Percentiles rank a stretch among this genome's conserved stretches.
Conservation (phyloP, 2,113 vertebrate genomes). For the Scomber scombrus region DNA sequence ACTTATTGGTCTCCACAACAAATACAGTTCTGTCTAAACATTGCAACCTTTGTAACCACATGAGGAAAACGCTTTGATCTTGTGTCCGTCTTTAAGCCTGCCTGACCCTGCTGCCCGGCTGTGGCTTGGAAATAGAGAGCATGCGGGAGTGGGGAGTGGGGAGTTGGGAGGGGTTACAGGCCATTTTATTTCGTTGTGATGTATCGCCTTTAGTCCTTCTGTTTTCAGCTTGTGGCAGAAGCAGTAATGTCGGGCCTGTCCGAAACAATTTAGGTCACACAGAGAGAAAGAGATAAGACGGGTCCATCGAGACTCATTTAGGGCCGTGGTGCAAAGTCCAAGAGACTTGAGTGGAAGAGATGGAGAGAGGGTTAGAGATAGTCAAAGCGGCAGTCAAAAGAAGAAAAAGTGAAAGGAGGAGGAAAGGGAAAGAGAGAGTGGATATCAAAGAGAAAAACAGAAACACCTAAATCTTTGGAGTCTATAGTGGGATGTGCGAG, state of each 20-base stretch:
- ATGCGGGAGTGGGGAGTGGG: conserved; percentile 1
- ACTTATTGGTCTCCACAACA: conserved; percentile 18
- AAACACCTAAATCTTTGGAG: conserved; percentile 39
- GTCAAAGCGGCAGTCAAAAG: conserved; percentile 23
- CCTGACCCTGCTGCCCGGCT: conserved; percentile 18
- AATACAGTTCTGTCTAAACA: conserved; percentile 13
- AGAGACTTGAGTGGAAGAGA: conserved; percentile 31
- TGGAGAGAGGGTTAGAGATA: background rate
- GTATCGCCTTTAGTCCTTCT: conserved; percentile 15
- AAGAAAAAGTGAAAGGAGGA: conserved; percentile 22
- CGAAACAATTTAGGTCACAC: conserved; percentile 45
- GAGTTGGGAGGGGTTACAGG: conserved; percentile 12
- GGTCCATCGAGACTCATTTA: conserved; percentile 30
- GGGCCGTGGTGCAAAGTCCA: conserved; percentile 28
- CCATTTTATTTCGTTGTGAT: conserved; percentile 11
- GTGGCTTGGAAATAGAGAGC: conserved; percentile 3
- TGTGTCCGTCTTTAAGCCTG: conserved; percentile 29
- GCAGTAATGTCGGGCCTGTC: conserved; percentile 32
- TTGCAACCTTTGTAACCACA: conserved; percentile 23
- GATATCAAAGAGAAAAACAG: conserved; percentile 47
- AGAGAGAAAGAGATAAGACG: conserved; percentile 44
- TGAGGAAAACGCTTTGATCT: conserved; percentile 25
- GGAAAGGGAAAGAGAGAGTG: conserved; percentile 13
- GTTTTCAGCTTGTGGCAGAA: conserved; percentile 39
- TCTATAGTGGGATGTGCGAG: conserved; percentile 20